Evolutionary conservation across 1,140 invertebrate species (phyloP), one percentile per base, ranked within the genome.

Genomic region (Drosophila pachea): DNA sequence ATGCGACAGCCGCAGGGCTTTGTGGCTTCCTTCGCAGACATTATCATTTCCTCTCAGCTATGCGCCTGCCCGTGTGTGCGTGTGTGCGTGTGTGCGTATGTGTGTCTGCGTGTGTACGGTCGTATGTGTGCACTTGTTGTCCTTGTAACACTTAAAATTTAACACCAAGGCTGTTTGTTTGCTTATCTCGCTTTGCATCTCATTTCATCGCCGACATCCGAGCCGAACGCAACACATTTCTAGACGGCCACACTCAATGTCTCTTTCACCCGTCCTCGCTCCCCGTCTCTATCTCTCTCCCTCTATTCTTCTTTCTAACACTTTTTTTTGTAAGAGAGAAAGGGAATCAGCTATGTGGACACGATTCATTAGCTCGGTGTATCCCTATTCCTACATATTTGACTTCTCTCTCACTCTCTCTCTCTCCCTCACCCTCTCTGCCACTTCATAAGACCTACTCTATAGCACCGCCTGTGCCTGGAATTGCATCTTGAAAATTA

Each of bases 71-170:
- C 31, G 38, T 36, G 60, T 68, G n/a, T 14, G 33, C 22, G 38
- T 56, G 14, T 68, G 43, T n/a, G 4, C 49, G 7, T 22, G 50
- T 35, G 47, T 36, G 60, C 65, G 11, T 29, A 16, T 47, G n/a
- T 14, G 33, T 49, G 35, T 47, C 8, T 14, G 33, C 38, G 35
- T 22, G 58, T 40, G 7, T 49, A 2, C 6, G n/a, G 7, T 6
- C 9, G 60, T 54, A 7, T 12, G 3, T 65, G 63, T 47, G 49
- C 38, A 22, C 38, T 45, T 81, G 81, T 86, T 86, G 76, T 86
- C 82, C 82, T 81, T 86, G 81, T 86, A 81, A 86, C 81, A 86
- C 81, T 86, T 86, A 86, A 86, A 86, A 86, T 77, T 81, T 86
- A 86, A 84, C 81, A 86, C 81, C 77, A 81, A 86, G 74, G 71